These are phyloP conservation scores for Tychaedon coryphoeus DNA, from an alignment of 2,113 vertebrate genomes.

Conservation along the genomic window DNA sequence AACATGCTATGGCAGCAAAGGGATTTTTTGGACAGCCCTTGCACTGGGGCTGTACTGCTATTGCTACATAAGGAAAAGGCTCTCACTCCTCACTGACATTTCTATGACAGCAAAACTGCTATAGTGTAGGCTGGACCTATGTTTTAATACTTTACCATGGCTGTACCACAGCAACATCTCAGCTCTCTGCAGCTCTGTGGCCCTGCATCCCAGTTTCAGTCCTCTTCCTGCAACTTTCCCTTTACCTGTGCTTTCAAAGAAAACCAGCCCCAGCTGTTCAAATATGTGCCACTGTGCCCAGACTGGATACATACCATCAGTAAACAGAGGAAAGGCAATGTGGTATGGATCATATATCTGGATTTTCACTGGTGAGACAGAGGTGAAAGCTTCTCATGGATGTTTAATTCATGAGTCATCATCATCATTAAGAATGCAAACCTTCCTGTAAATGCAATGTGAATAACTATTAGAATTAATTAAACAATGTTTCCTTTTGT, in stretches of 20 bases:
- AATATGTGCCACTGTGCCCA: not conserved
- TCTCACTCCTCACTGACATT: not conserved
- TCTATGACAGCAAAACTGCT: not conserved
- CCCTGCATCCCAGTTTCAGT: not conserved
- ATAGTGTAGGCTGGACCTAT: not conserved
- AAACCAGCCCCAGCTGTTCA: not conserved
- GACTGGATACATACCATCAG: not conserved
- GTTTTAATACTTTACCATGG: not conserved
- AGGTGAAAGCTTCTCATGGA: not conserved
- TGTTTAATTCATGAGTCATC: not conserved
- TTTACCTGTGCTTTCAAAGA: not conserved
- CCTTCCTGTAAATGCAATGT: not conserved
- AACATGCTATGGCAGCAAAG: not conserved
- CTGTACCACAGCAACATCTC: not conserved
- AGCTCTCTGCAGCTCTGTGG: not conserved
- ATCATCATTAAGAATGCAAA: not conserved
- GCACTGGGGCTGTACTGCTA: not conserved
- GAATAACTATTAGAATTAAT: not conserved
- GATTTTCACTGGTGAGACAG: not conserved
- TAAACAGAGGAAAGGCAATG: not conserved
- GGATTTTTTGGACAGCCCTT: not conserved
- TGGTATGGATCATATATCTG: not conserved
- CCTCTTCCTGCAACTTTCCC: not conserved
- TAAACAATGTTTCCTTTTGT: not conserved
- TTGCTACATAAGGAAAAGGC: not conserved